Percentiles rank a stretch among this genome's conserved stretches.
Conservation (phyloP, 2,797 vertebrate species). For the Anniella stebbinsi region DNA sequence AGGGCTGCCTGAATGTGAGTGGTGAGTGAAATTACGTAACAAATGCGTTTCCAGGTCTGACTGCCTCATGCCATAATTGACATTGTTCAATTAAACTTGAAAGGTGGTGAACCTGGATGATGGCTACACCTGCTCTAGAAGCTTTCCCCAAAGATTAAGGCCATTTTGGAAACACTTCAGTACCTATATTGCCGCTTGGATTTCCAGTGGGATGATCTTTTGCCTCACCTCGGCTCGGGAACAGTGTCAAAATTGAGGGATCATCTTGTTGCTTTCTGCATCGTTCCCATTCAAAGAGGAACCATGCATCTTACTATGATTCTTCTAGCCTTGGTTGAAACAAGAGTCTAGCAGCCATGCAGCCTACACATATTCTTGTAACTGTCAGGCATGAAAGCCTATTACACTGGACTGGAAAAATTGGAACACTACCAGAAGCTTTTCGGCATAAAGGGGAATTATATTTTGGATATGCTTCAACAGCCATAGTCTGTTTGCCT, state of each 20-base stretch:
- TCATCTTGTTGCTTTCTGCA: not conserved
- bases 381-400: not conserved
- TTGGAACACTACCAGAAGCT: slow-evolving; percentile 16
- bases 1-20: not conserved
- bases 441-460: slow-evolving; percentile 11
- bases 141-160: not conserved
- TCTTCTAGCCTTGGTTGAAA: not conserved
- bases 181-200: not conserved
- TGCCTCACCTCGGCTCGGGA: not conserved
- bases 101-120: not conserved
- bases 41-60: not conserved
- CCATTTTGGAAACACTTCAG: not conserved
- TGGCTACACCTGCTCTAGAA: not conserved
- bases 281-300: not conserved
- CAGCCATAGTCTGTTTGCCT: slow-evolving; percentile 37
- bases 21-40: not conserved
- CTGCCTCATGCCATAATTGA: not conserved
- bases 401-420: slow-evolving; percentile 30
- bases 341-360: not conserved
- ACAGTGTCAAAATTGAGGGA: not conserved
- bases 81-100: not conserved
- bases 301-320: not conserved
- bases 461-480: slow-evolving; percentile 51
- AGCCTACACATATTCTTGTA: not conserved
- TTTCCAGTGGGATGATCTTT: not conserved